Conservation (phyloP, 2,888 invertebrate genomes). For the Glaucopsyche alexis region DNA sequence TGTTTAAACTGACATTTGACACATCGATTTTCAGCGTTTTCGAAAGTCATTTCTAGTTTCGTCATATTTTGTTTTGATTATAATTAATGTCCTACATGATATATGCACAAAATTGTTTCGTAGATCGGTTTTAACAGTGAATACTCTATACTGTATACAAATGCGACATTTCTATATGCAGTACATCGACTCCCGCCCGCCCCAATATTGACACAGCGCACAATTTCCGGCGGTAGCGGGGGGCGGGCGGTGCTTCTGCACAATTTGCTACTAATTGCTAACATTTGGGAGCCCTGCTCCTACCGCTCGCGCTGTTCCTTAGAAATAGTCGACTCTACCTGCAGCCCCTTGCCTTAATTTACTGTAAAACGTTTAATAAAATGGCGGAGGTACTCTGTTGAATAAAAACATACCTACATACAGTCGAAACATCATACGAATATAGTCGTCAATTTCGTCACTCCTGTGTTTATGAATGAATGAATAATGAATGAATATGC, state of each 20-base stretch:
- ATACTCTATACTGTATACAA: not conserved
- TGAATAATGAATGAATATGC: too few species aligned
- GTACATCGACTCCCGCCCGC: slow-evolving; percentile 5
- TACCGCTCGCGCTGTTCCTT: not conserved
- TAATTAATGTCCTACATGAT: too few species aligned
- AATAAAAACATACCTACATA: not conserved
- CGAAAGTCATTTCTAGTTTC: too few species aligned
- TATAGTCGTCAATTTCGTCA: too few species aligned
- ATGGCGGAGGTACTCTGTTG: not conserved
- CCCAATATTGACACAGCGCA: slow-evolving; percentile 34
- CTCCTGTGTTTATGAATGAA: too few species aligned
- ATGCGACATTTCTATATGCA: not conserved
- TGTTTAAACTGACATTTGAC: too few species aligned
- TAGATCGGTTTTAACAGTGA: too few species aligned
- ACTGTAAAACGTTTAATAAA: not conserved
- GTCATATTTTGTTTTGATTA: too few species aligned
- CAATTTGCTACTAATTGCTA: slow-evolving; percentile 33
- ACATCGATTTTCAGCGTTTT: too few species aligned
- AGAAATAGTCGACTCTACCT: not conserved
- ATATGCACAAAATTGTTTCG: too few species aligned
- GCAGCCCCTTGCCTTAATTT: not conserved
- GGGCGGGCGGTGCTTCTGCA: slow-evolving; percentile 28
- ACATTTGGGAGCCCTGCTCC: slow-evolving; percentile 14
- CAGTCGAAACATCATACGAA: too few species aligned
- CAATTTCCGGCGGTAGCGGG: slow-evolving; percentile 28